Evolutionary conservation across 2,888 invertebrate species (phyloP).

Genomic region (Sphaeridia pumilis): DNA sequence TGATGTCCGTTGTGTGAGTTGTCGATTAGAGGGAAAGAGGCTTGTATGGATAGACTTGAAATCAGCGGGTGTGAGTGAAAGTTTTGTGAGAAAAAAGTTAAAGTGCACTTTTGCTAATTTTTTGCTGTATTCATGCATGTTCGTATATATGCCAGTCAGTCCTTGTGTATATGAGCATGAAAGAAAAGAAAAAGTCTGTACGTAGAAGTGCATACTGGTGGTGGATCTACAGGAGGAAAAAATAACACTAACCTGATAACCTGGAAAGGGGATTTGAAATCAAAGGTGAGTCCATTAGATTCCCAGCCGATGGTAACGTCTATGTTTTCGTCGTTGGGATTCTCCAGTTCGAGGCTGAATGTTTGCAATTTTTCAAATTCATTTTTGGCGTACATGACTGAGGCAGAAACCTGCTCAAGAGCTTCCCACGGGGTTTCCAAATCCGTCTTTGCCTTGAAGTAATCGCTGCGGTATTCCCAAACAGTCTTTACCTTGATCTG

Average conservation of each 20-base stretch:
- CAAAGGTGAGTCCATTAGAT: slow-evolving; percentile 28
- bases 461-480: slow-evolving; percentile 12
- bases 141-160: too few species aligned
- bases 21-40: too few species aligned
- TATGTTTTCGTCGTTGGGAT: slow-evolving; percentile 27
- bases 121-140: too few species aligned
- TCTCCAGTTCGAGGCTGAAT: slow-evolving; percentile 26
- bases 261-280: slow-evolving; percentile 29
- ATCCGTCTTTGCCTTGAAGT: slow-evolving; percentile 23
- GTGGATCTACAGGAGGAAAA: neutral
- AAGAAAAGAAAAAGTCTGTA: neutral
- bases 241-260: slow-evolving; percentile 19
- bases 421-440: slow-evolving; percentile 41
- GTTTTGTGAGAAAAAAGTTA: too few species aligned
- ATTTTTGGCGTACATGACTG: slow-evolving; percentile 32
- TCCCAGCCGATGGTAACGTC: slow-evolving; percentile 24
- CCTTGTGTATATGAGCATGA: neutral
- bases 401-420: slow-evolving; percentile 36
- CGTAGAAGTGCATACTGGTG: too few species aligned
- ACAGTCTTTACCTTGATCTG: slow-evolving; percentile 11
- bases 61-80: too few species aligned
- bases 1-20: too few species aligned
- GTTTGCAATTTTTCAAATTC: slow-evolving; percentile 24
- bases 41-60: too few species aligned
- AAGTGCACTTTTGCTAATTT: too few species aligned